These are phyloP conservation scores for Coenobita brevimanus DNA, from an alignment of 1,140 invertebrate species.

Conservation along the genomic window DNA sequence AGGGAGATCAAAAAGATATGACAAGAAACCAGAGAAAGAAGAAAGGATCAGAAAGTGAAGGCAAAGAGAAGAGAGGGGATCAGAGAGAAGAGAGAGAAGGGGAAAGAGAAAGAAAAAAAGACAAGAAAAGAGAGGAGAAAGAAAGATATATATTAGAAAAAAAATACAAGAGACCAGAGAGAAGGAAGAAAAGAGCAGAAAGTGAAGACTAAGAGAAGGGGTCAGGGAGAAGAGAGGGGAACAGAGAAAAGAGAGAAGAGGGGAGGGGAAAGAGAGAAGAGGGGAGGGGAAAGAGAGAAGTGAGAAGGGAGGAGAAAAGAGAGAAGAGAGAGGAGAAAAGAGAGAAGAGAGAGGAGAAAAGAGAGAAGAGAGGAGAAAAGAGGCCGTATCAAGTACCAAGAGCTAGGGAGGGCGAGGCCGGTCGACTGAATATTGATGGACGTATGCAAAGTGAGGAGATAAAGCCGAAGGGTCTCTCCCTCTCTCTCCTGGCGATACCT, in stretches of 20 bases:
- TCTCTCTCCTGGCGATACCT: not conserved
- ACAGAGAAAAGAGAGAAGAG: not conserved
- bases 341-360: not conserved
- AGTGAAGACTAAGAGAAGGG: not conserved
- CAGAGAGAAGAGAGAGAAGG: not conserved
- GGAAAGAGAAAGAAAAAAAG: too few species aligned
- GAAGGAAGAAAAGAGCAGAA: not conserved
- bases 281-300: not conserved
- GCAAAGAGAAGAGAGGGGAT: not conserved
- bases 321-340: not conserved
- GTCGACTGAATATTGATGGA: slow-evolving; percentile 64
- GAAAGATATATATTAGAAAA: not conserved
- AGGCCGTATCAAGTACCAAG: slow-evolving; percentile 49
- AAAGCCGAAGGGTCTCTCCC: slow-evolving; percentile 21
- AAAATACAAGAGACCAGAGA: not conserved
- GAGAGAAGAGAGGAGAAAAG: not conserved
- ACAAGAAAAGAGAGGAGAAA: too few species aligned
- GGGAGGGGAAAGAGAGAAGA: not conserved
- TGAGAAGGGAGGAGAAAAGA: not conserved
- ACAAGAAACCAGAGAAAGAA: too few species aligned
- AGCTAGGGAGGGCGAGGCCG: slow-evolving; percentile 1
- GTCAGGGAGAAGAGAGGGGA: not conserved
- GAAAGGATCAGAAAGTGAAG: not conserved
- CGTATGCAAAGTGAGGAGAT: slow-evolving; percentile 58
- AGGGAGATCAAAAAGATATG: too few species aligned